These are phyloP conservation scores for Mizuhopecten yessoensis DNA, from an alignment of 1,140 invertebrate species.

Conservation along the genomic window DNA sequence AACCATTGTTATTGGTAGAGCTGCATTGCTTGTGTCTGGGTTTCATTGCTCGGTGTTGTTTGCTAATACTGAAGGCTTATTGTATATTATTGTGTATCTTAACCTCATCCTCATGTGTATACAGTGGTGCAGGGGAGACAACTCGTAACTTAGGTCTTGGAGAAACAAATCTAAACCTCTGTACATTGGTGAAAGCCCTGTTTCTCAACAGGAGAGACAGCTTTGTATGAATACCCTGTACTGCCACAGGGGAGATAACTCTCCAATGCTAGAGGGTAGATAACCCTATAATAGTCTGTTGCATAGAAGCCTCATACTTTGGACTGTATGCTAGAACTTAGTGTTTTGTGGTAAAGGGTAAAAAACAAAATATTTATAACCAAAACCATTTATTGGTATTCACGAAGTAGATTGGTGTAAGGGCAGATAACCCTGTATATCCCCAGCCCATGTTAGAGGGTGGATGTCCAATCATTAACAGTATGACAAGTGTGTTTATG, in stretches of 20 bases:
- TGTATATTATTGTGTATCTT: background rate
- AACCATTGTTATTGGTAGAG: background rate
- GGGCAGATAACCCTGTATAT: background rate
- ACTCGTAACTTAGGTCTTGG: background rate
- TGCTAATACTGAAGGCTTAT: conserved; percentile 20
- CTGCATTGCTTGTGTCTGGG: conserved; percentile 36
- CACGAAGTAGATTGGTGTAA: background rate
- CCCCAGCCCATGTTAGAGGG: background rate
- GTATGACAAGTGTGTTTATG: background rate
- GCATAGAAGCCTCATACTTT: background rate
- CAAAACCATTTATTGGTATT: no score
- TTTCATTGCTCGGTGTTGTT: background rate
- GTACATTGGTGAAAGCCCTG: background rate
- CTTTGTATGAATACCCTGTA: background rate
- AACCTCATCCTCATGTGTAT: conserved; percentile 1
- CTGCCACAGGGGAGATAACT: background rate
- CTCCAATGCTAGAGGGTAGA: no score
- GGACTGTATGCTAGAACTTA: background rate
- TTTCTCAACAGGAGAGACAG: background rate
- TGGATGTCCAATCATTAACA: no score
- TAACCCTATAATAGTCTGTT: no score
- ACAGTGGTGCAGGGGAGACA: background rate
- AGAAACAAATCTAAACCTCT: background rate
- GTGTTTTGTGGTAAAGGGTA: background rate
- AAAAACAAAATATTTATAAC: background rate